Evolutionary conservation across 2,888 invertebrate species (phyloP), one percentile per base, ranked within the genome.

Genomic region (Zootermopsis nevadensis): DNA sequence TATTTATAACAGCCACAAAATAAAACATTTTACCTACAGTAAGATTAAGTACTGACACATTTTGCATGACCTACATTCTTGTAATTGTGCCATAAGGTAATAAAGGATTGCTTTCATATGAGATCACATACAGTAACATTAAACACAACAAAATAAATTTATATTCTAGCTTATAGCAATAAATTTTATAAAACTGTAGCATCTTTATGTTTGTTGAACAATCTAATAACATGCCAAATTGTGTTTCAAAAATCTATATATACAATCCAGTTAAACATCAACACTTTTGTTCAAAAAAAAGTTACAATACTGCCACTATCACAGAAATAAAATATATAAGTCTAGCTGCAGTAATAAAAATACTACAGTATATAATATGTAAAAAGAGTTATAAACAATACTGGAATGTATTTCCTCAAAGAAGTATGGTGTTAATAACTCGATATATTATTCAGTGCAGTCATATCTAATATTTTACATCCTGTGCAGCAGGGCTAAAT

Each of bases 371-470:
- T 33, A 77, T 27, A 79, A 35, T 66, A 38, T 66, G 35, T 66
- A 79, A 42, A 79, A 79, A 79, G 79, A 79, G 35, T 35, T 60
- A 35, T 12, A 79, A 79, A 79, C 60, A 79, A 33, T 55, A 33
- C 19, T 79, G 79, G 79, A 79, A 79, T 79, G 38, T 79, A 8
- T 53, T 48, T 79, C 27, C 35, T 38, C 7, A 79, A 79, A 35
- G 27, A 79, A 79, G 60, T 38, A 79, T 60, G 60, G 79, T 79
- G 79, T 79, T 66, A 31, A 79, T 35, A 79, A 79, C 55, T 79
- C 66, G 38, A 77, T 77, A 53, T 53, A 31, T 48, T 76, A 42
- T n/a, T 38, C 42, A 76, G 76, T 76, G 76, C 76, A 76, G 27
- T 31, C 69, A 69, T 33, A 69, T 1, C 42, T 76, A 48, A 31